Base-by-base conservation (phyloP, 2,797 vertebrate species). In the Acanthiza pusilla region DNA sequence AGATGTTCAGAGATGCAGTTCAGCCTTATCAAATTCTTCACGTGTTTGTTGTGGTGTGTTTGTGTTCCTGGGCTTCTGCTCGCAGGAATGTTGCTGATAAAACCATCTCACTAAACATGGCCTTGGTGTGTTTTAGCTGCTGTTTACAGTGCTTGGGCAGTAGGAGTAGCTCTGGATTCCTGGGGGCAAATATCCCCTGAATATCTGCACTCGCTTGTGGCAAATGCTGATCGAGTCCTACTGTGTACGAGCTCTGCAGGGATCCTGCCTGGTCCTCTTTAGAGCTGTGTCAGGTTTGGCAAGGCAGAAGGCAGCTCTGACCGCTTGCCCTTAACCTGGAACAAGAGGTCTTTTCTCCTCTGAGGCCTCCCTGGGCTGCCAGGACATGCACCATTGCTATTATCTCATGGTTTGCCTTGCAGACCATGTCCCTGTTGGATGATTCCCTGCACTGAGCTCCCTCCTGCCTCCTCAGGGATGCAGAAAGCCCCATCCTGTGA, bases 41-140 rank as follows among this genome's bases (percentile, higher is more conserved):
- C 58, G 2, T 97, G 90, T 93, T 97, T 97, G 92, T 87, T 96
- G 92, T 80, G 70, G 76, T 66, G 66, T 96, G 93, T 93, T 95
- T 94, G 86, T 96, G 26, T 84, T 95, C 77, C 90, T 93, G 91
- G 87, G 45, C 84, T 96, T 93, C 88, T 96, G 87, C 87, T 93
- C 80, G 48, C 34, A 94, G 92, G 93, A 96, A 94, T 96, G 94
- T 21, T 96, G 78, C 94, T 97, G 96, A 97, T 97, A 97, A 97
- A 96, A 72, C 54, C 73, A 51, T 63, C 76, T 60, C 85, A 20
- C 93, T 91, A 85, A 91, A 79, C 85, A 55, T 27, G 80, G 92
- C 40, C 86, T 92, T 75, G 36, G 30, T 93, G 87, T 93, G 50
- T 90, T 94, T 90, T 22, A 79, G 76, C 71, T 94, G 71, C 47